phyloP scores from a whole-genome alignment of 1,140 invertebrate genomes.

The Arion vulgaris region DNA sequence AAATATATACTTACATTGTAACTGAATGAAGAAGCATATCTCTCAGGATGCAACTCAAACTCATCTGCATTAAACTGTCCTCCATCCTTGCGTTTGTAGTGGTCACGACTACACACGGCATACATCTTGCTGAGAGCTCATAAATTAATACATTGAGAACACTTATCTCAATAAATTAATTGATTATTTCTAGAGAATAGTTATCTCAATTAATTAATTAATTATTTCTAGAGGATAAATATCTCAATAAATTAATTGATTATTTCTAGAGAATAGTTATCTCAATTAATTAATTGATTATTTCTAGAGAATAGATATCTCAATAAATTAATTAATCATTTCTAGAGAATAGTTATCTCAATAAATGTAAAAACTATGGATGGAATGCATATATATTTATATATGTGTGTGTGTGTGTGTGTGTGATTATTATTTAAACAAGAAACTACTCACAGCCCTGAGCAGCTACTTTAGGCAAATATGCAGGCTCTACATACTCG shows the following conservation, averaged over 20 bases:
- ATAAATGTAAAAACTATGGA: not conserved
- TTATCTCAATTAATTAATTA: not conserved
- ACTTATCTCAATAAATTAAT: not conserved
- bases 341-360: not conserved
- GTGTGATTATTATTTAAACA: no score
- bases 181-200: not conserved
- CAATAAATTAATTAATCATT: not conserved
- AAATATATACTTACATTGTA: constrained; percentile 81
- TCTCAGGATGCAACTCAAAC: constrained; percentile 92
- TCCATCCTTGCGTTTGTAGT: constrained; percentile 89
- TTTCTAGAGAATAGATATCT: not conserved
- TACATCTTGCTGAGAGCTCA: constrained; percentile 91
- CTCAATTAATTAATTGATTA: not conserved
- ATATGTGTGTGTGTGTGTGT: no score
- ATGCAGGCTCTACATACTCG: constrained; percentile 96
- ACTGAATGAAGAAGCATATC: constrained; percentile 96
- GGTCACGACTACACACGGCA: constrained; percentile 91
- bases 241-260: not conserved
- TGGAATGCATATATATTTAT: not conserved
- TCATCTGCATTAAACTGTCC: constrained; percentile 92
- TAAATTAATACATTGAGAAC: not conserved
- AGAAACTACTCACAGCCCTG: constrained; percentile 85
- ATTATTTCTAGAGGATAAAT: not conserved
- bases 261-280: not conserved
- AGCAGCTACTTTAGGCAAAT: constrained; percentile 94